phyloP scores from a whole-genome alignment of 2,113 vertebrate genomes.

The Pelodiscus sinensis region DNA sequence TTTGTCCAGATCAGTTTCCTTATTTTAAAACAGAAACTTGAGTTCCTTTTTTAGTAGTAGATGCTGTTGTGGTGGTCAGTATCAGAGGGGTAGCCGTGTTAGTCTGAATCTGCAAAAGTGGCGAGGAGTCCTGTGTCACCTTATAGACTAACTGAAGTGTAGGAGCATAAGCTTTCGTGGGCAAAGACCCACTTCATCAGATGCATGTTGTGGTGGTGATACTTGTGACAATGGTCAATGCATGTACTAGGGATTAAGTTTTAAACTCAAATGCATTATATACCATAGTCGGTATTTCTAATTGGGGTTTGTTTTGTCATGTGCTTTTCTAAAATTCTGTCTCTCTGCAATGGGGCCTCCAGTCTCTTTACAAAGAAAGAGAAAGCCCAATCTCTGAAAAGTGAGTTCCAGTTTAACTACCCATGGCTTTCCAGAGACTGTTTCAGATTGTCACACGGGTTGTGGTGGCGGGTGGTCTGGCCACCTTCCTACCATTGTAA shows the following conservation, averaged over 20 bases:
- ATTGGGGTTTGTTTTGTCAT: neutral
- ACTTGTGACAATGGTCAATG: neutral
- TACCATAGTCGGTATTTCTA: neutral
- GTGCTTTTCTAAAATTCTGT: neutral
- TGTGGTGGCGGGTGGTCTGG: slow-evolving; percentile 30
- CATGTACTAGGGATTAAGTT: neutral
- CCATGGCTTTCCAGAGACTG: neutral
- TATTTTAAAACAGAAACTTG: neutral
- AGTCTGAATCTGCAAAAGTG: too few species aligned
- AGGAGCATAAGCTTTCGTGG: too few species aligned
- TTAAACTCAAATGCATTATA: neutral
- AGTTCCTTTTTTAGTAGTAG: neutral
- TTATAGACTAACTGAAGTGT: too few species aligned
- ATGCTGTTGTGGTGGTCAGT: neutral
- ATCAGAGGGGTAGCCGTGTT: too few species aligned
- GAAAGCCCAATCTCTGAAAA: slow-evolving; percentile 7
- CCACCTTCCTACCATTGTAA: slow-evolving; percentile 63
- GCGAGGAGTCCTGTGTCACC: too few species aligned
- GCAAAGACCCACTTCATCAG: too few species aligned
- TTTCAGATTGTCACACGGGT: slow-evolving; percentile 9
- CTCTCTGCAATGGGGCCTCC: neutral
- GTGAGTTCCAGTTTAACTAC: slow-evolving; percentile 53
- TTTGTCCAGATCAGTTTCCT: neutral
- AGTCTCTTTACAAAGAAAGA: neutral
- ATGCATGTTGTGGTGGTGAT: neutral